Percentiles rank a stretch among this genome's conserved stretches.
These are phyloP conservation scores for Perodicticus potto DNA, from an alignment of 2,797 vertebrate genomes.

Conservation along the genomic window DNA sequence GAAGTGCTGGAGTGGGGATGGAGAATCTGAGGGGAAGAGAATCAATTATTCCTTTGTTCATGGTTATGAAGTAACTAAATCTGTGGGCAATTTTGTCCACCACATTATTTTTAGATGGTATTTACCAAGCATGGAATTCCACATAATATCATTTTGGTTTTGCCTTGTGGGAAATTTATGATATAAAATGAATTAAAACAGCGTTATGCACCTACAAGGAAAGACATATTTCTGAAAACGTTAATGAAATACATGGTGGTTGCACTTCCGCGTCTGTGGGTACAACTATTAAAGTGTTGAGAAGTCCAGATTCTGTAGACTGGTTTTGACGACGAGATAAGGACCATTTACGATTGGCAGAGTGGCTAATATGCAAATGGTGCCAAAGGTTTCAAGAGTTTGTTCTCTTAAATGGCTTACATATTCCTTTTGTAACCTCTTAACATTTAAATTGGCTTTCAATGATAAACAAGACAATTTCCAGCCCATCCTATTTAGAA, in stretches of 20 bases:
- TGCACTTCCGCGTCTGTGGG: background rate
- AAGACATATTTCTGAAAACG: background rate
- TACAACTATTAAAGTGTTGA: background rate
- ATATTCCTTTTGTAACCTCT: background rate
- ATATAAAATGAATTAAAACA: conserved; percentile 52
- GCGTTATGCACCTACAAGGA: background rate
- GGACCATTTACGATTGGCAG: background rate
- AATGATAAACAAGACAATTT: conserved; percentile 14
- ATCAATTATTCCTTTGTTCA: conserved; percentile 26
- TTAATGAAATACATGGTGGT: background rate
- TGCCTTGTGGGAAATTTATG: conserved; percentile 10
- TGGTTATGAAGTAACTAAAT: background rate
- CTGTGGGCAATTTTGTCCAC: background rate
- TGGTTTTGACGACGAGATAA: background rate
- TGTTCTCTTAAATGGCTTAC: background rate
- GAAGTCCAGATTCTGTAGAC: background rate
- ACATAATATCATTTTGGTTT: background rate
- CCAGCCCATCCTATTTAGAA: conserved; percentile 13
- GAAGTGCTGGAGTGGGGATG: background rate
- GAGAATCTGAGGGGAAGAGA: background rate
- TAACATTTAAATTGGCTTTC: background rate
- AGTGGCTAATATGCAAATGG: background rate
- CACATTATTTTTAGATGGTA: conserved; percentile 18
- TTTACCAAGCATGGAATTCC: conserved; percentile 31
- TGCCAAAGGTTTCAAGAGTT: background rate